Evolutionary conservation across 1,140 invertebrate genomes (phyloP), one percentile per base, ranked within the genome.

Genomic region (Daktulosphaira vitifoliae): DNA sequence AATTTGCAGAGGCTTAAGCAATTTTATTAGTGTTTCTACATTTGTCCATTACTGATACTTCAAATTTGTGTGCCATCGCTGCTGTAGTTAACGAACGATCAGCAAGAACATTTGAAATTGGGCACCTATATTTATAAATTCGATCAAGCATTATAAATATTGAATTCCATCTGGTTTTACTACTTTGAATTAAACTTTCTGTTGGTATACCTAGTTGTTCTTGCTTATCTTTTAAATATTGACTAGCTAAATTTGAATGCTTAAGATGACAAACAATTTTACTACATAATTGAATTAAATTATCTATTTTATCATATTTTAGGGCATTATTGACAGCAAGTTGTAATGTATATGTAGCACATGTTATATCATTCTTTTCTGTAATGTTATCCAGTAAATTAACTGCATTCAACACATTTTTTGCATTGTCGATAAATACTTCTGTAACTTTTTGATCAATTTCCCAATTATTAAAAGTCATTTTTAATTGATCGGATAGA

Each of bases 131-230:
- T 52, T 29, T 11, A 16, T 22, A 52, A 33, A 37, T 15, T 9
- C 18, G 16, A 26, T 52, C 50, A 29, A 52, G 13, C 29, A 52
- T 52, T 20, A 52, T 29, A 2, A 29, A 52, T 33, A 33, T 15
- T 33, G 18, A 52, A 26, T 52, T 52, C 16, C 29, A 52, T 33
- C 50, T 15, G 18, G 50, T 52, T 16, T 52, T 52, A 37, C 50
- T 29, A 9, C 11, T 29, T 20, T 52, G n/a, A 0, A 52, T 4
- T 15, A 37, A 22, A 29, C n/a, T 29, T 15, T 33, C 9, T 26
- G 29, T n/a, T 0, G 18, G 7, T 20, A 52, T 20, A 29, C 18
- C 50, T 33, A 52, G 29, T 9, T 52, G 50, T 29, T 52, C 18
- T 37, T 52, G 50, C 33, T 52, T 52, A 1, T 52, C 33, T 1